phyloP scores from a whole-genome alignment of 1,140 invertebrate species.

The Macrosteles quadrilineatus region DNA sequence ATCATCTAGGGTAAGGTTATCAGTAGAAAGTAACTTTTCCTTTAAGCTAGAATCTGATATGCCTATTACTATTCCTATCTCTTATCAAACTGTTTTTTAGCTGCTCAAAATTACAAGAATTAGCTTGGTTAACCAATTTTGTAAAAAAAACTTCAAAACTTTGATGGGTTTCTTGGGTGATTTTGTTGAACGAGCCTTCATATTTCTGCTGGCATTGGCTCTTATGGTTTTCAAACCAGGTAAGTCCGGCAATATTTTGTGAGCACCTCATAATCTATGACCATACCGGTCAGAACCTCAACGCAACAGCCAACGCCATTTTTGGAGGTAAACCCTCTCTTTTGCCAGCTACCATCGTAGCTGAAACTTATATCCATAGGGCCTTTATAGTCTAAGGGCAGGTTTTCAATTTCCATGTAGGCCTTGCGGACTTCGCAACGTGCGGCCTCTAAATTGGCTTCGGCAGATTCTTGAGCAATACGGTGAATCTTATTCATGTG shows the following conservation, averaged over 20 bases:
- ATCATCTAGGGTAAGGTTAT: too few relatives aligned
- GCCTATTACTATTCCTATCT: too few relatives aligned
- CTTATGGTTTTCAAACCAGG: slow-evolving; percentile 22
- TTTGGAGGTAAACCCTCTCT: not conserved
- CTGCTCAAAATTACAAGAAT: too few relatives aligned
- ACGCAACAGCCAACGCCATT: not conserved
- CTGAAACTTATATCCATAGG: slow-evolving; percentile 2
- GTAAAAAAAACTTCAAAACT: too few relatives aligned
- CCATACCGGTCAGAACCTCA: not conserved
- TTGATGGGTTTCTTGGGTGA: too few relatives aligned
- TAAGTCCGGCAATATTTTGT: not conserved
- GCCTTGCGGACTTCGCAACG: not conserved
- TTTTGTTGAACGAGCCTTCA: too few relatives aligned
- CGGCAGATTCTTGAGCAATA: not conserved
- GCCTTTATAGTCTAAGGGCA: not conserved
- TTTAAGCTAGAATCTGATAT: too few relatives aligned
- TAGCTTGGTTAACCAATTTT: too few relatives aligned
- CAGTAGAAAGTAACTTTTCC: too few relatives aligned
- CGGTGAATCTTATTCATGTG: not conserved
- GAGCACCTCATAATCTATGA: slow-evolving; percentile 1
- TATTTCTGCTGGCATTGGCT: slow-evolving; percentile 15
- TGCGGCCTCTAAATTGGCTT: not conserved
- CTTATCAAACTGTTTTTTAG: too few relatives aligned
- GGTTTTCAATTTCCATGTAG: not conserved
- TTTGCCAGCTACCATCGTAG: too few relatives aligned